Conservation (phyloP, 2,888 invertebrate species). For the Agrotis ipsilon region DNA sequence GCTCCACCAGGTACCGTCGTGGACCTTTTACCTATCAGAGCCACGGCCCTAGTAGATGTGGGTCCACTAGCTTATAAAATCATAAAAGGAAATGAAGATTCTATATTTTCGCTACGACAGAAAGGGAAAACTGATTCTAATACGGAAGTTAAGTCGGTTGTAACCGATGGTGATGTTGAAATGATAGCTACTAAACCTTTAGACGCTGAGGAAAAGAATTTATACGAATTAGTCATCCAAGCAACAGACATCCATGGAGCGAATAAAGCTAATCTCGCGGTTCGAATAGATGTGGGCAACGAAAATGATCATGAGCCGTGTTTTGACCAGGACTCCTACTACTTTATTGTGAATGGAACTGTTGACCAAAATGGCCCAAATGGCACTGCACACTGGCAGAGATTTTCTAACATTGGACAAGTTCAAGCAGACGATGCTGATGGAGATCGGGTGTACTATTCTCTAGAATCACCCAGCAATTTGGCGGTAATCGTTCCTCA, state of each 20-base stretch:
- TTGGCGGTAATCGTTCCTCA: slow-evolving; percentile 97
- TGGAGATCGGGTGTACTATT: slow-evolving; percentile 97
- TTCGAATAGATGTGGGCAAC: slow-evolving; percentile 95
- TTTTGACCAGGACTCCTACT: slow-evolving; percentile 95
- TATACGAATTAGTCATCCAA: slow-evolving; percentile 94
- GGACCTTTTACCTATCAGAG: slow-evolving; percentile 93
- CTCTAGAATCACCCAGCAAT: slow-evolving; percentile 95
- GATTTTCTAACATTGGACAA: slow-evolving; percentile 96
- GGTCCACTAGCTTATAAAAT: slow-evolving; percentile 95
- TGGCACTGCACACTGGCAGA: slow-evolving; percentile 93
- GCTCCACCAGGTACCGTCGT: slow-evolving; percentile 93
- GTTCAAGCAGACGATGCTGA: slow-evolving; percentile 97
- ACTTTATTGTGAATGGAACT: slow-evolving; percentile 94
- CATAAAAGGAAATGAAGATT: slow-evolving; percentile 94
- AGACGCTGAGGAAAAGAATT: slow-evolving; percentile 94
- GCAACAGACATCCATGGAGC: slow-evolving; percentile 95
- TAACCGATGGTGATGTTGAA: slow-evolving; percentile 93
- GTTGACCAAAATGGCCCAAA: slow-evolving; percentile 91
- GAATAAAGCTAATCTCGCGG: slow-evolving; percentile 95
- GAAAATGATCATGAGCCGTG: slow-evolving; percentile 98
- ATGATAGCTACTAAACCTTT: slow-evolving; percentile 94
- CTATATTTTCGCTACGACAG: slow-evolving; percentile 94
- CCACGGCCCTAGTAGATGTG: slow-evolving; percentile 92
- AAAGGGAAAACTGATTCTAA: slow-evolving; percentile 85
- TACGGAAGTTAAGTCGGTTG: slow-evolving; percentile 88